phyloP scores from a whole-genome alignment of 2,888 invertebrate species.

The Apotomis betuletana region DNA sequence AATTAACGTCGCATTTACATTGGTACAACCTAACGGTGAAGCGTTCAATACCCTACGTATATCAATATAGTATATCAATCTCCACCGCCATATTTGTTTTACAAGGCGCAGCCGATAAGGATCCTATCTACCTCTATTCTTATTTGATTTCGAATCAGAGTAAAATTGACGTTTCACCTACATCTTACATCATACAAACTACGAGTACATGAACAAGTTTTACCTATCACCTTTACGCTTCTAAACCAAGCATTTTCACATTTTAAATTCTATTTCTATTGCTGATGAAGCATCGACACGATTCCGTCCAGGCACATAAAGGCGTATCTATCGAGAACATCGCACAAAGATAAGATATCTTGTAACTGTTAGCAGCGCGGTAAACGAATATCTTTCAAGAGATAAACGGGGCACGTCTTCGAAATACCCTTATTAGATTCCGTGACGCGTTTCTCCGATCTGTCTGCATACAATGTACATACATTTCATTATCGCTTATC shows the following conservation, averaged over 20 bases:
- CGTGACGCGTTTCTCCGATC: conserved; percentile 40
- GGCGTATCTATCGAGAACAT: neutral
- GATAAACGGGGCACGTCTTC: conserved; percentile 48
- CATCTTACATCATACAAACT: too few relatives aligned
- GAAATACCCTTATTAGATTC: conserved; percentile 57
- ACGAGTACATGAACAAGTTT: too few relatives aligned
- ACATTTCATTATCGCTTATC: conserved; percentile 4
- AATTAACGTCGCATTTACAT: too few relatives aligned
- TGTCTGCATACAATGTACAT: conserved; percentile 26
- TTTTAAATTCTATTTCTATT: conserved; percentile 12
- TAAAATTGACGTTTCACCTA: too few relatives aligned
- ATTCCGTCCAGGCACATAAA: neutral
- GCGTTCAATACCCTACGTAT: too few relatives aligned
- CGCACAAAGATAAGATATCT: neutral
- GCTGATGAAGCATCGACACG: conserved; percentile 12
- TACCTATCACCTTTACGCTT: neutral
- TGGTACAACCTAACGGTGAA: too few relatives aligned
- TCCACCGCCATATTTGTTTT: too few relatives aligned
- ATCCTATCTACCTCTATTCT: too few relatives aligned
- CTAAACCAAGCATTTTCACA: neutral
- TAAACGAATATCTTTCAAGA: conserved; percentile 24
- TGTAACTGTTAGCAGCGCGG: neutral
- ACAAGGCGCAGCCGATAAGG: too few relatives aligned
- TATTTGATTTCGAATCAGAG: too few relatives aligned
- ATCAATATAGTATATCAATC: too few relatives aligned